phyloP scores from a whole-genome alignment of 2,888 invertebrate genomes.

The Teinopalpus imperialis region DNA sequence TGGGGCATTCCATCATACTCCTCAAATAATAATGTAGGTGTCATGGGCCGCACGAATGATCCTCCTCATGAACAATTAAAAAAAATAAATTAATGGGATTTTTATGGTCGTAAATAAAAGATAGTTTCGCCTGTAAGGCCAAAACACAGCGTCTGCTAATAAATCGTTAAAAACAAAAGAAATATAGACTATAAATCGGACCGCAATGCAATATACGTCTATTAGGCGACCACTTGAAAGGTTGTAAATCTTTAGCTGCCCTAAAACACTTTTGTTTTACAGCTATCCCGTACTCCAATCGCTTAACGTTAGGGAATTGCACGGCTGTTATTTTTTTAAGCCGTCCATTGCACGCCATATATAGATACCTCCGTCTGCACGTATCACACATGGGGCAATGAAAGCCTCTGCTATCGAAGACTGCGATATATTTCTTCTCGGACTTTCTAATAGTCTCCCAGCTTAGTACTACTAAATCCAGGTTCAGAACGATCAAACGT shows the following conservation, averaged over 20 bases:
- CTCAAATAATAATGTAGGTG: too few relatives aligned
- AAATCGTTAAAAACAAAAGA: constrained; percentile 72
- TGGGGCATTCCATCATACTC: too few relatives aligned
- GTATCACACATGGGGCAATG: constrained; percentile 28
- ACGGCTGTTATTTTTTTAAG: constrained; percentile 27
- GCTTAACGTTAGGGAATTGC: constrained; percentile 28
- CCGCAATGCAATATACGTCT: constrained; percentile 77
- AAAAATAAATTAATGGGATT: too few relatives aligned
- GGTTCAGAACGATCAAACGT: constrained; percentile 5
- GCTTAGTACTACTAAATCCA: constrained; percentile 16
- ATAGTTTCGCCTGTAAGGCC: constrained; percentile 46
- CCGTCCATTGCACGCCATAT: constrained; percentile 32
- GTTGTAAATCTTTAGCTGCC: constrained; percentile 70
- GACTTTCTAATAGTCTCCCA: constrained; percentile 6
- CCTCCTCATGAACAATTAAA: too few relatives aligned
- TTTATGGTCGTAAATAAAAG: constrained; percentile 35
- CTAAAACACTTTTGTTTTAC: constrained; percentile 62
- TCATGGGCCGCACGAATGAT: too few relatives aligned
- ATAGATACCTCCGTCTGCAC: constrained; percentile 24
- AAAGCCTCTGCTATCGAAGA: constrained; percentile 24
- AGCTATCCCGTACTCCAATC: constrained; percentile 40
- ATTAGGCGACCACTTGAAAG: constrained; percentile 69
- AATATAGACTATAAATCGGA: constrained; percentile 73
- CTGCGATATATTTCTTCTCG: constrained; percentile 9
- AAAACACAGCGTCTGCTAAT: constrained; percentile 53